phyloP scores from a whole-genome alignment of 64 coral and sea anemone species.

The Cladopsammia gracilis region DNA sequence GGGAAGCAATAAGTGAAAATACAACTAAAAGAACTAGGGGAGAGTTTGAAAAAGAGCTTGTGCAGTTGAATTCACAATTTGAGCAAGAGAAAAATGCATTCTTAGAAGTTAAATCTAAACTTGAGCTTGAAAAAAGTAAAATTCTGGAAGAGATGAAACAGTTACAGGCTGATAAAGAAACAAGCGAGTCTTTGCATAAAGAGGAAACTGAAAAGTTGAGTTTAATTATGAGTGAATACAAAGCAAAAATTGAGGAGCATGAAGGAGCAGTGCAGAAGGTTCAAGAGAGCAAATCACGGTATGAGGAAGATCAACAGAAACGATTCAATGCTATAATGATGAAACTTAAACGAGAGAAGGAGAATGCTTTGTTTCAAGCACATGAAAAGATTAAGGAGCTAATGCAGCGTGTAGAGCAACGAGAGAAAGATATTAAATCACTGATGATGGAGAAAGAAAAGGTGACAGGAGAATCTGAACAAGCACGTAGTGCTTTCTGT shows the following conservation, averaged over 20 bases:
- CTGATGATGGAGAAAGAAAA: conserved; percentile 65
- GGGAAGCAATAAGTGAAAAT: conserved; percentile 38
- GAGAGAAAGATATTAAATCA: conserved; percentile 57
- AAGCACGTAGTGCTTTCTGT: conserved; percentile 23
- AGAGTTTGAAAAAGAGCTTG: conserved; percentile 47
- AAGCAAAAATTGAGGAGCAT: conserved; percentile 72
- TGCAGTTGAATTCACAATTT: conserved; percentile 51
- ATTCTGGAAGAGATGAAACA: conserved; percentile 59
- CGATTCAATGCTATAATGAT: conserved; percentile 94
- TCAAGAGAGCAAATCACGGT: conserved; percentile 76
- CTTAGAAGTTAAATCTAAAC: conserved; percentile 26
- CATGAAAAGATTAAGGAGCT: conserved; percentile 70
- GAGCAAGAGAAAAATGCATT: conserved; percentile 66
- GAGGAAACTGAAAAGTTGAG: conserved; percentile 43
- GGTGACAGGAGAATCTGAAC: conserved; percentile 7
- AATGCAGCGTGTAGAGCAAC: conserved; percentile 22
- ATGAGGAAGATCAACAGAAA: conserved; percentile 92
- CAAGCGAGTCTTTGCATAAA: conserved; percentile 39
- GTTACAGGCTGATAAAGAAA: conserved; percentile 62
- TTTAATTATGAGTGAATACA: conserved; percentile 60
- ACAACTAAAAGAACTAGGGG: conserved; percentile 42
- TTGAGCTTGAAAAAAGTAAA: conserved; percentile 54
- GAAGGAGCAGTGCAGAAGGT: conserved; percentile 60
- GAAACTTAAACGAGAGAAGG: conserved; percentile 84
- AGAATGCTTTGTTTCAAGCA: conserved; percentile 66